Evolutionary conservation across 2,113 vertebrate species (phyloP), one percentile per base, ranked within the genome.

Genomic region (Paraplagusia blochii): DNA sequence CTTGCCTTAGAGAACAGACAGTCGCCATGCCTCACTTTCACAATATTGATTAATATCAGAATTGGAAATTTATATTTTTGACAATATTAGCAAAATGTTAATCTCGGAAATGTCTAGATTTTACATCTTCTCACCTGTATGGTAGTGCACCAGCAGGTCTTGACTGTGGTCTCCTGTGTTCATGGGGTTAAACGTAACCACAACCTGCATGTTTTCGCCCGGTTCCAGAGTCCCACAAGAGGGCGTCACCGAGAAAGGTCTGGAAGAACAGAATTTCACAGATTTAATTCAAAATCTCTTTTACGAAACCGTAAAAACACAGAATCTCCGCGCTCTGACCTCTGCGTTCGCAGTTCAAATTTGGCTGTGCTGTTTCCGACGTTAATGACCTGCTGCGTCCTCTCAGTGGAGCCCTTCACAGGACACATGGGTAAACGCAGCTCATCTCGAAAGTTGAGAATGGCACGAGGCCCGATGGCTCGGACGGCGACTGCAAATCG

Each of bases 401-500:
- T 92, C 79, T 93, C 83, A 11, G 88, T 90, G 65, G 69, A 85
- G 63, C 77, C 77, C 66, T 96, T 96, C 39, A 97, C 93, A 0
- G 91, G 87, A 43, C 92, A 94, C 4, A 52, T 0, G 0, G 90
- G 88, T 61, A 97, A 93, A 74, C 88, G 67, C 63, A 98, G 19
- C n/a, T 90, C 64, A 13, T 94, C 93, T 0, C 89, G 92, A 67
- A 98, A 92, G 53, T 95, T 91, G 43, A 99, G 77, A 44, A 93
- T 72, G 14, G 88, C 91, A 10, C 90, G 79, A 1, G 93, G 88
- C 5, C 90, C 91, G n/a, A 92, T 85, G 1, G 91, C 93, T 13
- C 52, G 83, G 47, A 98, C 65, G 0, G 92, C 92, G 49, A 99
- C 87, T 44, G 92, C 54, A 44, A 94, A 92, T 51, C 87, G 88